Base-by-base conservation (phyloP, 2,113 vertebrate species). In the Pluvianellus socialis region DNA sequence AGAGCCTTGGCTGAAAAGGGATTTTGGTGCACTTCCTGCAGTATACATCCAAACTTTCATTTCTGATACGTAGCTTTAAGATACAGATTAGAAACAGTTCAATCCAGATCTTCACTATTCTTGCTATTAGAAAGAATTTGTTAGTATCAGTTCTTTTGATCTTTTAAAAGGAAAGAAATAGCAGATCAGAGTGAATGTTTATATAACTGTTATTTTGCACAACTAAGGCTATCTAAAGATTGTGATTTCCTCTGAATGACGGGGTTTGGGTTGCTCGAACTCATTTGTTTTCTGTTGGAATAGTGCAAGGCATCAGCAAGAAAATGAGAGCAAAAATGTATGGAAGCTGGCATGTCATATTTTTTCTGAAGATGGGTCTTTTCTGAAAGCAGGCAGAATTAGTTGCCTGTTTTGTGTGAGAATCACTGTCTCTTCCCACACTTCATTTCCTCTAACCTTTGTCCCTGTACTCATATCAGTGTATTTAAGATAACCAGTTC, bases 361-460 rank as follows among this genome's bases (percentile, higher is more conserved):
- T 76, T 94, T 62, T 95, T 80, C 44, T 90, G 15, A 94, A 61
- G 72, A 90, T 79, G 40, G 5, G 17, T 42, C 86, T 86, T 73
- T 20, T 88, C 67, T 70, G 49, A 45, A 61, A 87, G 35, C 28
- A 73, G 20, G 26, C 74, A 80, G 63, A 90, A 90, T 74, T 84
- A 47, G 56, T 53, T 81, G 85, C 33, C 70, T 95, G 79, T 91
- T 95, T 55, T 86, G 21, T 96, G 26, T 97, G 94, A 97, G 95
- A 97, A 95, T 95, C 76, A 76, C 65, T 92, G 83, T 75, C 75
- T 97, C 95, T 96, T 91, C 95, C 96, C 95, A 96, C 71, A 77
- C 91, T 97, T 95, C 26, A 62, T 94, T 95, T 95, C 95, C 94
- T 92, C 61, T 97, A 76, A 97, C 92, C 92, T 96, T 96, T 95